Conservation (phyloP, 2,797 vertebrate species). For the Threskiornis aethiopicus region DNA sequence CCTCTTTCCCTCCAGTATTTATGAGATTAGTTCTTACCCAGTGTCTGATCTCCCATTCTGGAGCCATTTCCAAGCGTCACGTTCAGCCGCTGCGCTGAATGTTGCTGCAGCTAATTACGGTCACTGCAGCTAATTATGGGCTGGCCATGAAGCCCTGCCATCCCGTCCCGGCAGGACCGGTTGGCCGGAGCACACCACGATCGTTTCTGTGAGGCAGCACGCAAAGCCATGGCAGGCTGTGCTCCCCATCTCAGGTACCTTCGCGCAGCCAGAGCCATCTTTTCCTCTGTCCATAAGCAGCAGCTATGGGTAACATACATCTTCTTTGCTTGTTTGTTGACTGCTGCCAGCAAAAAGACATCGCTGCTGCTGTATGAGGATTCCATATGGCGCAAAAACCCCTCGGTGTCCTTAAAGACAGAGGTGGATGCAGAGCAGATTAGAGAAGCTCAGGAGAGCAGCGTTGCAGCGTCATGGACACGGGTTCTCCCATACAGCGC, state of each 20-base stretch:
- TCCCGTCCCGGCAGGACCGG: not conserved
- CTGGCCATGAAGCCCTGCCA: not conserved
- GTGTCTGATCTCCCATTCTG: not conserved
- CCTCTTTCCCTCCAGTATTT: not conserved
- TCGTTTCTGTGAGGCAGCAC: not conserved
- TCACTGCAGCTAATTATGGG: not conserved
- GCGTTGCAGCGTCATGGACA: not conserved
- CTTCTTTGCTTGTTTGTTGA: not conserved
- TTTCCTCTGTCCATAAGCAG: not conserved
- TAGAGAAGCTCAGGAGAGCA: not conserved
- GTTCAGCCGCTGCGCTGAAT: not conserved
- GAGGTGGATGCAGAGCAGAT: not conserved
- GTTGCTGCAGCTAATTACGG: not conserved
- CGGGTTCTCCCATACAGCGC: accelerated
- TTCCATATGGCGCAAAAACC: not conserved
- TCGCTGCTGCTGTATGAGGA: not conserved
- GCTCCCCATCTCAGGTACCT: not conserved
- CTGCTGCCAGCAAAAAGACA: not conserved
- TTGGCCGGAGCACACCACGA: not conserved
- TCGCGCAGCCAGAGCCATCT: not conserved
- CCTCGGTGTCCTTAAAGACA: not conserved
- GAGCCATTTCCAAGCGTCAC: not conserved
- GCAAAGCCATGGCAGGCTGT: not conserved
- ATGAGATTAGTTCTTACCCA: not conserved
- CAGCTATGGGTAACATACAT: not conserved